Evolutionary conservation across 2,888 invertebrate species (phyloP).

Genomic region (Cheilosia impressa): DNA sequence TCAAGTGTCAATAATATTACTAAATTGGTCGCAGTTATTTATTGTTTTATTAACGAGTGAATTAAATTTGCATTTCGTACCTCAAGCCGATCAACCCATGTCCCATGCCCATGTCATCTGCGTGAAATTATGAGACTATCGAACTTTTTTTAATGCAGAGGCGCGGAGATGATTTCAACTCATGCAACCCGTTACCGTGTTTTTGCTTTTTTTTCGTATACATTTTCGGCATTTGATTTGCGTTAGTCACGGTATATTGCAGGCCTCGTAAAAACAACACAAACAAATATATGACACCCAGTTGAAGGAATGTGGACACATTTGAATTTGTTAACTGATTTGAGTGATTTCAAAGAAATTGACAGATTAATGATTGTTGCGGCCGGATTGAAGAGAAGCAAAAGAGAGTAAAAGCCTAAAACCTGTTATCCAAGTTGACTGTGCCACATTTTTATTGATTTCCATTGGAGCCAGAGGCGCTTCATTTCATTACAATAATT

Average conservation of each 20-base stretch:
- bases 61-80: slow-evolving; percentile 31
- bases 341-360: slow-evolving; percentile 24
- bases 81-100: slow-evolving; percentile 14
- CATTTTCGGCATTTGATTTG: background rate
- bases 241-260: slow-evolving; percentile 24
- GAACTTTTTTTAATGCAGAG: slow-evolving; percentile 28
- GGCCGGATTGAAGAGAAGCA: background rate
- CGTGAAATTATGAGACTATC: slow-evolving; percentile 39
- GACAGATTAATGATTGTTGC: slow-evolving; percentile 22
- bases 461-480: too few species aligned
- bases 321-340: slow-evolving; percentile 28
- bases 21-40: slow-evolving; percentile 43
- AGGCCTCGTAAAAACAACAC: background rate
- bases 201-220: slow-evolving; percentile 11
- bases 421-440: slow-evolving; percentile 3
- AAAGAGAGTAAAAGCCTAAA: slow-evolving; percentile 8
- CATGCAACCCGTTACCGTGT: slow-evolving; percentile 15
- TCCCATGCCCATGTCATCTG: slow-evolving; percentile 12
- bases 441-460: too few species aligned
- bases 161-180: background rate
- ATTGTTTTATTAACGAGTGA: slow-evolving; percentile 1
- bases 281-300: slow-evolving; percentile 15
- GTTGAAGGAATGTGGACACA: slow-evolving; percentile 26
- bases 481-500: too few species aligned
- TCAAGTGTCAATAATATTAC: slow-evolving; percentile 17